Evolutionary conservation across 2,113 vertebrate species (phyloP).

Genomic region (Glaucomys volans): DNA sequence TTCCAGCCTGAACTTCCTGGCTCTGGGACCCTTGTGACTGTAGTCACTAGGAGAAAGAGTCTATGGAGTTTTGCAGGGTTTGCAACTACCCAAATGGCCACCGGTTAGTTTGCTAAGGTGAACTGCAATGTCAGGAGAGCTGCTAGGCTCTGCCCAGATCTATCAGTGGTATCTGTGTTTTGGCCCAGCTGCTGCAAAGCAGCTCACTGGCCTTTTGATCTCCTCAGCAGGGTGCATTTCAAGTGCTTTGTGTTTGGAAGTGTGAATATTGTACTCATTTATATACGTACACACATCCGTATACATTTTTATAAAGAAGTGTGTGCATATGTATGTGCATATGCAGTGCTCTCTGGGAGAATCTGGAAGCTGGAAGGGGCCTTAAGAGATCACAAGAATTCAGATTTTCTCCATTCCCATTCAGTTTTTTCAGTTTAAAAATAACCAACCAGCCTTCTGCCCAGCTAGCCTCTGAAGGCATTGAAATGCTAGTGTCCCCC

Average conservation of each 20-base stretch:
- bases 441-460: conserved; percentile 48
- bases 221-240: neutral
- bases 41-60: neutral
- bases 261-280: conserved; percentile 53
- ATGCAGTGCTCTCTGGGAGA: conserved; percentile 51
- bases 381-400: conserved; percentile 47
- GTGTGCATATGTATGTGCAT: conserved; percentile 57
- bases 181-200: neutral
- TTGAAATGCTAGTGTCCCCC: neutral
- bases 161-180: neutral
- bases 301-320: conserved; percentile 56
- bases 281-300: conserved; percentile 4
- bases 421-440: conserved; percentile 69
- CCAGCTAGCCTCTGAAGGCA: conserved; percentile 36
- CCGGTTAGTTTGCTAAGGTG: neutral
- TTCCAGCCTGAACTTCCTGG: neutral
- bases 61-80: neutral
- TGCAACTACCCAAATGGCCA: neutral
- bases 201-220: neutral
- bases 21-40: neutral
- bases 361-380: conserved; percentile 60
- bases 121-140: neutral
- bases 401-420: conserved; percentile 49
- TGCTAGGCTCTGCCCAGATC: neutral
- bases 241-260: conserved; percentile 54